Base-by-base conservation (phyloP, 2,888 invertebrate genomes). In the Bunonema sp. region DNA sequence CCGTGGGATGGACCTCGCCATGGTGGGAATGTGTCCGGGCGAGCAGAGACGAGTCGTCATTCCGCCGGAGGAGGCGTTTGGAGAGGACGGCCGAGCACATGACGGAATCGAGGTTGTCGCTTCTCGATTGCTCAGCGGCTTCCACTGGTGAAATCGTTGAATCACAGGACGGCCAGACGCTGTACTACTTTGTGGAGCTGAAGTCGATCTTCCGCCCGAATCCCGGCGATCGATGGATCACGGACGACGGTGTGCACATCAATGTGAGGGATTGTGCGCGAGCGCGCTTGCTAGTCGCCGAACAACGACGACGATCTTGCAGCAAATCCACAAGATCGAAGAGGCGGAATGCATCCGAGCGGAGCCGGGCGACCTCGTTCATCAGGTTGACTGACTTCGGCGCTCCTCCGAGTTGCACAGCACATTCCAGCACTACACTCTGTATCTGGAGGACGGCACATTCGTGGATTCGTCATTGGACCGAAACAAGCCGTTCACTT, bases 171-270 rank as follows among this genome's bases (percentile, higher is more conserved):
- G 66, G 62, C 24, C 57, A 66, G n/a, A 41, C 50, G 19, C 49
- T 65, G 10, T 51, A 59, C 52, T 65, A 65, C 33, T 65, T 67
- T 50, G 65, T 66, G 35, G 65, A 65, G 44, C 45, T 65, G 32
- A 66, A 65, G 46, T 49, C 48, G 34, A 57, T 65, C 35, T 65
- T 67, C 53, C 60, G 65, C 2, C 59, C 66, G 16, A 48, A 49
- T n/a, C 60, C 65, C 4, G 65, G 65, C 42, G 65, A 62, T 23
- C 49, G 46, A 34, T 65, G 60, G 63, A 52, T 55, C 30, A 60
- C 57, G 16, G 61, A 63, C 34, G 61, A 62, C 35, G 60, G 61
- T 8, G 57, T 65, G 34, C 51, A 52, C 41, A 58, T 63, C 37
- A 53, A 59, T 37, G 54, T 51, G 20, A 10, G 41, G 29, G 12